Conservation (phyloP, 2,797 vertebrate species). For the Lepus townsendii region DNA sequence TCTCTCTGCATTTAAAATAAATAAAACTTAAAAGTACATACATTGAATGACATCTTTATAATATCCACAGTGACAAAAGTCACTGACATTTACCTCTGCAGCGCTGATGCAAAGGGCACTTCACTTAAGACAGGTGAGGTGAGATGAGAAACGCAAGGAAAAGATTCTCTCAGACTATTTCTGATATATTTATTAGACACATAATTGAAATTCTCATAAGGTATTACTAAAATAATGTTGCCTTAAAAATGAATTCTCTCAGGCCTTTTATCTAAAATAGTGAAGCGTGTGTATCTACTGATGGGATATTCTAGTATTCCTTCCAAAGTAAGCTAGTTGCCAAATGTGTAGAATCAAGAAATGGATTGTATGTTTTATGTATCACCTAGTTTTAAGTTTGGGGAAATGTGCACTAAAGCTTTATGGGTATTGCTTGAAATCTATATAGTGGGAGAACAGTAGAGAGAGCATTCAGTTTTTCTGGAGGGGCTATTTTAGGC, state of each 20-base stretch:
- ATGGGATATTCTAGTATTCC: not conserved
- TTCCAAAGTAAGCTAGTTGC: not conserved
- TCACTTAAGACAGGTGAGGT: not conserved
- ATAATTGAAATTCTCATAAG: conserved; percentile 7
- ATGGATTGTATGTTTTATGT: not conserved
- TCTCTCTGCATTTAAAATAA: too few species aligned
- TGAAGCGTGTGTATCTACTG: not conserved
- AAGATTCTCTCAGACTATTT: not conserved
- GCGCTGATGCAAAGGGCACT: not conserved
- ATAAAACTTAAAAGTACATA: too few species aligned
- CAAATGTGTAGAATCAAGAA: not conserved
- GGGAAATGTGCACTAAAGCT: not conserved
- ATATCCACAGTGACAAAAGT: not conserved
- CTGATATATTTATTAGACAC: not conserved
- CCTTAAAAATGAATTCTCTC: not conserved
- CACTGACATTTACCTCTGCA: not conserved
- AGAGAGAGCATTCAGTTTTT: not conserved
- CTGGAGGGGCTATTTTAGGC: not conserved
- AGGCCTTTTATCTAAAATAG: not conserved
- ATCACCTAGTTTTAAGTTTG: not conserved
- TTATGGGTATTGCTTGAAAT: not conserved
- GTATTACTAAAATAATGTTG: conserved; percentile 1
- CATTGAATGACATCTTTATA: not conserved
- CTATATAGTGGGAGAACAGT: not conserved
- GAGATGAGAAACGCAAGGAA: not conserved